Evolutionary conservation across 2,797 vertebrate genomes (phyloP).

Genomic region (Scarus forsteni): DNA sequence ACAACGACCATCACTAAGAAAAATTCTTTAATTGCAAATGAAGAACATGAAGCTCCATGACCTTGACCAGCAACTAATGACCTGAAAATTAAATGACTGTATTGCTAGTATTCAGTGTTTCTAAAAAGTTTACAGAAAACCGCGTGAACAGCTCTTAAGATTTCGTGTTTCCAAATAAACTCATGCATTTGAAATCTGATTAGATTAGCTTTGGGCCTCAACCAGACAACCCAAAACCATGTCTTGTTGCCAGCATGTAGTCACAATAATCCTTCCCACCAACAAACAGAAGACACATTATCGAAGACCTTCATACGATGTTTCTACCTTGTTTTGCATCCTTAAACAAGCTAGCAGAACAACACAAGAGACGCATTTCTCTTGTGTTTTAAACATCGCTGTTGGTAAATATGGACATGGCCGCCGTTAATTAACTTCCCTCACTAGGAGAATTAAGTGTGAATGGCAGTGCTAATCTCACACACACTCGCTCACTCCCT

Average conservation of each 20-base stretch:
- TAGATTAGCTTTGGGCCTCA: no score
- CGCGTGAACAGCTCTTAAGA: no score
- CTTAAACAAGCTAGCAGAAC: background rate
- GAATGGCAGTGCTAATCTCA: slow-evolving; percentile 35
- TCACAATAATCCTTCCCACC: background rate
- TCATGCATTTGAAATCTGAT: no score
- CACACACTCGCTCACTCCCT: background rate
- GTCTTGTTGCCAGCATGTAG: background rate
- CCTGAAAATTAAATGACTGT: no score
- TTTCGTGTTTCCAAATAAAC: no score
- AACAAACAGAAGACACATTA: background rate
- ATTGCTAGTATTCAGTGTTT: no score
- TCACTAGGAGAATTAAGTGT: slow-evolving; percentile 34
- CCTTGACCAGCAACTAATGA: no score
- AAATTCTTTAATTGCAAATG: no score
- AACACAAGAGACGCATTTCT: slow-evolving; percentile 7
- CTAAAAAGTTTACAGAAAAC: no score
- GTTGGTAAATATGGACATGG: slow-evolving; percentile 43
- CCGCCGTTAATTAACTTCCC: slow-evolving; percentile 39
- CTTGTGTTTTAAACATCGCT: slow-evolving; percentile 16
- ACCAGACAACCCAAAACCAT: no score
- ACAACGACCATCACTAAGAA: no score
- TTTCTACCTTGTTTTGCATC: background rate
- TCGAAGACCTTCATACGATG: slow-evolving; percentile 2
- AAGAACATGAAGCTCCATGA: no score